Base-by-base conservation (phyloP, 2,888 invertebrate species). In the Lepetodrilus schrolli region DNA sequence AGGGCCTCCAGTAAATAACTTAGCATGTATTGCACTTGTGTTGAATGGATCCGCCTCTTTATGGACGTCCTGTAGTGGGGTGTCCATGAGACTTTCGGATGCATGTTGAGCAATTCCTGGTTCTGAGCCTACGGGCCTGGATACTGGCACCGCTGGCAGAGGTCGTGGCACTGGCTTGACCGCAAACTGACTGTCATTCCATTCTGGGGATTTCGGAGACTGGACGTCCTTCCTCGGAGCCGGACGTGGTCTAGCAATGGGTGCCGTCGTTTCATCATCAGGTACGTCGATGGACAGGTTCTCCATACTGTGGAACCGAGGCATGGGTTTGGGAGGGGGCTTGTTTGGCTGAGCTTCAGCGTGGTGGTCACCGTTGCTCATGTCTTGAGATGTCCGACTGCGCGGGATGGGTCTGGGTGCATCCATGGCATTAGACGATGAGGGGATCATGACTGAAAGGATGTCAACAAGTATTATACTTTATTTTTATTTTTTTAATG, bases 381-480 rank as follows among this genome's bases (percentile, higher is more conserved):
- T 72, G 23, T 84, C 82, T 20, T 81, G 75, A 26, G 82, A 75
- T 23, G 85, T 86, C 47, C 79, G 81, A 75, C 86, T 86, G 51
- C 83, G 75, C 2, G 82, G 78, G 49, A 86, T 79, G 17, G 79
- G 76, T 58, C 72, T 83, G 4, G 82, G 83, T 47, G 75, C 69
- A 48, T 72, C 70, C 58, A 58, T 26, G 7, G 23, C 2, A n/a
- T 23, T 26, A 26, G 58, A 2, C 17, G 58, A 30, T 48, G 48
- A 48, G 43, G 43, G 17, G 17, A 17, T 17, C 43, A 43, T 43
- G 43, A 1, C 43, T 43, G 43, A 10, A 43, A 43, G 1, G 17
- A n/a, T n/a, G n/a, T n/a, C n/a, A n/a, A n/a, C n/a, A n/a, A n/a
- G n/a, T n/a, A n/a, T n/a, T n/a, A n/a, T n/a, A n/a, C n/a, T n/a